Percentiles rank a stretch among this genome's conserved stretches.
phyloP scores from a whole-genome alignment of 2,888 invertebrate genomes.

The Galerucella calmariensis region DNA sequence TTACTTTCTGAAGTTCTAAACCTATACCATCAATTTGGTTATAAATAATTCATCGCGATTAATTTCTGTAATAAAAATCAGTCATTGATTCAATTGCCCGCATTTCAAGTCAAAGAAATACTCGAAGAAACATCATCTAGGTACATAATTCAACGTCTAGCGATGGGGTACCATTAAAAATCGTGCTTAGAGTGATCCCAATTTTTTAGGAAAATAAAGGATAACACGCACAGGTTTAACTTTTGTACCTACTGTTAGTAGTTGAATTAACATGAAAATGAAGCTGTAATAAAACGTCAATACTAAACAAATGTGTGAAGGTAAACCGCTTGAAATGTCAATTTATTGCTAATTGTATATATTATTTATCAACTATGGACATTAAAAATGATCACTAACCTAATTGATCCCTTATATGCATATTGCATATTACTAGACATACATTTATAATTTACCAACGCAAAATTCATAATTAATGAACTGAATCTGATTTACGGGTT shows the following conservation, averaged over 20 bases:
- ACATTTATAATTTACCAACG: neutral
- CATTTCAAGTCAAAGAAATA: neutral
- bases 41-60: slow-evolving; percentile 5
- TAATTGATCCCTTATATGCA: neutral
- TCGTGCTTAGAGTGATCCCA: too few relatives aligned
- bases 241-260: too few relatives aligned
- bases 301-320: too few relatives aligned
- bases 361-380: neutral
- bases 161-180: too few relatives aligned
- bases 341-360: neutral
- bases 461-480: neutral
- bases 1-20: neutral
- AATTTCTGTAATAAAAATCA: neutral
- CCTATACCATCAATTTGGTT: neutral
- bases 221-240: too few relatives aligned
- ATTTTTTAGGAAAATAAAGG: too few relatives aligned
- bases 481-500: neutral
- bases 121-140: too few relatives aligned
- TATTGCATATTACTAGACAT: neutral
- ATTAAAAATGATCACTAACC: neutral
- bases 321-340: neutral
- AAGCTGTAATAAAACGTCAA: neutral
- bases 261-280: neutral
- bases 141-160: too few relatives aligned
- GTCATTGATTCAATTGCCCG: neutral